These are phyloP conservation scores for Eretmocerus hayati DNA, from an alignment of 2,888 invertebrate species.

Conservation along the genomic window DNA sequence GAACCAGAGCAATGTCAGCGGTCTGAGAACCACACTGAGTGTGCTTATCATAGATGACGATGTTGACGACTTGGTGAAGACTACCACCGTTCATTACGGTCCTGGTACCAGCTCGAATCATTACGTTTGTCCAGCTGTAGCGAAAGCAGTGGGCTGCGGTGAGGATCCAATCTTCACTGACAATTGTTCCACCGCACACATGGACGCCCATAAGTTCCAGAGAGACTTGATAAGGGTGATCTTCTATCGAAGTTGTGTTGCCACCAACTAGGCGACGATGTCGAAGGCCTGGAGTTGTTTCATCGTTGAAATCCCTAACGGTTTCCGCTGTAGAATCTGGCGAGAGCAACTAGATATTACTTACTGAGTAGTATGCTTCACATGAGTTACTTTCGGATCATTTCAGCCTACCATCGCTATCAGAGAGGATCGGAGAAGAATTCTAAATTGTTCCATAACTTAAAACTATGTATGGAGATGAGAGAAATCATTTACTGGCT, in stretches of 20 bases:
- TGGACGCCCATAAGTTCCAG: neutral
- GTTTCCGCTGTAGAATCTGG: no score
- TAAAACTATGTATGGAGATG: no score
- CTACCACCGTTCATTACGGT: neutral
- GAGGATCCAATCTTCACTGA: neutral
- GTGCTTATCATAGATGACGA: neutral
- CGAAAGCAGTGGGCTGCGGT: slow-evolving; percentile 5
- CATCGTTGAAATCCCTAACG: no score
- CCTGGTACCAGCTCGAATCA: neutral
- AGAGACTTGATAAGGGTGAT: slow-evolving; percentile 5
- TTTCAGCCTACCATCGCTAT: no score
- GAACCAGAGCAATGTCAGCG: neutral
- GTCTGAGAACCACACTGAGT: neutral
- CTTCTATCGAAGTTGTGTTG: neutral
- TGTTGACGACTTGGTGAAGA: neutral
- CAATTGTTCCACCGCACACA: slow-evolving; percentile 5
- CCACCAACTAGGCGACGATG: slow-evolving; percentile 9
- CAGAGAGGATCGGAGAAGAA: no score
- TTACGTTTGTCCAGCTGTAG: neutral
- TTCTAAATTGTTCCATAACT: no score
- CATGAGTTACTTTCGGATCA: no score
- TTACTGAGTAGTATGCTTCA: no score
- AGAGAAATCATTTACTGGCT: no score
- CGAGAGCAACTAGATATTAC: no score
- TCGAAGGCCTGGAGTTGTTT: no score